phyloP scores from a whole-genome alignment of 2,797 vertebrate genomes.

The Chanos chanos region DNA sequence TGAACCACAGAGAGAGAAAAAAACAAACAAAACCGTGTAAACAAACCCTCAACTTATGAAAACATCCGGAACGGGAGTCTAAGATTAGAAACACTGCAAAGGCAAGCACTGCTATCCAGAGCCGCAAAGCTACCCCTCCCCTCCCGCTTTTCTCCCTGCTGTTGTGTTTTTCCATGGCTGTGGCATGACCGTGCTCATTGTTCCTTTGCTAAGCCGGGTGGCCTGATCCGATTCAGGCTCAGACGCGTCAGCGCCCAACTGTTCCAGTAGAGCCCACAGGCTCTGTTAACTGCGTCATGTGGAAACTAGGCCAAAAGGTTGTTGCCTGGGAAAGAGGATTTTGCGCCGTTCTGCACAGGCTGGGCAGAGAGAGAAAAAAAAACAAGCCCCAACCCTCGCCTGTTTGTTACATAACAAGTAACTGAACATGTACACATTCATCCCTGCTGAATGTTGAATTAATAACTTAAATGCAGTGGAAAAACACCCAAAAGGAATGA shows the following conservation, averaged over 20 bases:
- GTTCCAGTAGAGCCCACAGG: constrained; percentile 22
- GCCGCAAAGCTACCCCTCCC: background rate
- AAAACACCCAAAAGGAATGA: background rate
- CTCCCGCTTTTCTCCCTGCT: background rate
- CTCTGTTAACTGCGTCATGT: constrained; percentile 21
- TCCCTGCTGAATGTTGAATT: background rate
- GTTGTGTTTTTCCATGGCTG: constrained; percentile 8
- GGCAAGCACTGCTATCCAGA: background rate
- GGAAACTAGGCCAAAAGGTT: constrained; percentile 64
- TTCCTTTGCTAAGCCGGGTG: constrained; percentile 19
- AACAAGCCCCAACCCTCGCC: constrained; percentile 33
- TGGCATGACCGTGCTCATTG: constrained; percentile 11
- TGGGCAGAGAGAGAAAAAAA: too few species aligned
- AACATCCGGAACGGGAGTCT: too few species aligned
- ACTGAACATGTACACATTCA: background rate
- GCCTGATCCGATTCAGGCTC: constrained; percentile 22
- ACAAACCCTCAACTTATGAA: too few species aligned
- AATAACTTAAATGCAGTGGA: background rate
- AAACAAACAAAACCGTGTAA: constrained; percentile 5
- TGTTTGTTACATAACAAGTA: constrained; percentile 53
- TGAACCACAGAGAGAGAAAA: too few species aligned
- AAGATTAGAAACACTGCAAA: too few species aligned
- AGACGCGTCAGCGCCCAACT: constrained; percentile 6
- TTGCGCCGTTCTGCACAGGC: constrained; percentile 44
- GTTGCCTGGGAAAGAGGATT: constrained; percentile 51